Evolutionary conservation across 1,140 invertebrate genomes (phyloP), one percentile per base, ranked within the genome.

Genomic region (Lasaia peninsularis): DNA sequence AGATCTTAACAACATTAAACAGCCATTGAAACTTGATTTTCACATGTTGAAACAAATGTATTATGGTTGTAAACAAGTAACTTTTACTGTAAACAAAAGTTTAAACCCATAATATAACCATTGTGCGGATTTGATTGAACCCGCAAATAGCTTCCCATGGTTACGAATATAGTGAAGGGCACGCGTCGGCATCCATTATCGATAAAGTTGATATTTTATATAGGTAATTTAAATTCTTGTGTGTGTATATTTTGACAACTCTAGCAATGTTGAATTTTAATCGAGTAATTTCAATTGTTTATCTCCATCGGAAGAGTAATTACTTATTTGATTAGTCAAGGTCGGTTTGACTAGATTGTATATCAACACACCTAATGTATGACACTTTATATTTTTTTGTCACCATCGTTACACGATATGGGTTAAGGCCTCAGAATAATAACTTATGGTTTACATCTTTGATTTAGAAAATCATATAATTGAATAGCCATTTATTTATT

Each of bases 71-170:
- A 60, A 70, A 69, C 57, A 59, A 71, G 66, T 73, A 69, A 67
- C 60, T 66, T 52, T 55, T 56, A 66, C 55, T 62, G 62, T 63
- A 67, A 77, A 75, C 71, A 79, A 74, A 79, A 71, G 76, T 75
- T 82, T 66, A 71, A 75, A 68, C 70, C 67, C 71, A 73, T 81
- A 81, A 75, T 71, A 80, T 80, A 75, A 81, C 75, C 65, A 80
- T 79, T 76, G 65, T 73, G 75, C 77, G 70, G 74, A 84, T 83
- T 81, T 83, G 80, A 84, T 86, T 84, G 77, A 84, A 86, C 80
- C 80, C 80, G 80, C 80, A 86, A 83, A 81, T 81, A 82, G 74
- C 76, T 83, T 84, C 79, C 75, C 78, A 84, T 81, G 73, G 73
- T 73, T 71, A 69, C 58, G 40, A 49, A 35, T 37, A 32, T 63